Conservation (phyloP, 2,888 invertebrate species). For the Pammene fasciana region DNA sequence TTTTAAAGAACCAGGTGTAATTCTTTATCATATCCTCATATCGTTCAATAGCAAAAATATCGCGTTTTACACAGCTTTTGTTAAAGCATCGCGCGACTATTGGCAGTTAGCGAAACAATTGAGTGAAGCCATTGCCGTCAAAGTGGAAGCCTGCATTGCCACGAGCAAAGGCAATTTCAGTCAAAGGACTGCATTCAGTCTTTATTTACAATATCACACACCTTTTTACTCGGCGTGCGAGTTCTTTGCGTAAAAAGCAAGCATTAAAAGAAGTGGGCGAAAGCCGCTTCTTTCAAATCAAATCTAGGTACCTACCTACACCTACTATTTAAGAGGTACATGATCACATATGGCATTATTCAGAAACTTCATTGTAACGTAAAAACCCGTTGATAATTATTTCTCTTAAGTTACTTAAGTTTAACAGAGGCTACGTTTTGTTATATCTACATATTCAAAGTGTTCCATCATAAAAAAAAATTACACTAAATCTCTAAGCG, state of each 20-base stretch:
- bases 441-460: too few relatives aligned
- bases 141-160: slow-evolving; percentile 48
- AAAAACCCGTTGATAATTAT: too few relatives aligned
- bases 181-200: slow-evolving; percentile 41
- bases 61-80: slow-evolving; percentile 6
- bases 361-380: too few relatives aligned
- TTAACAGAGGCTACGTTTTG: too few relatives aligned
- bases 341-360: too few relatives aligned
- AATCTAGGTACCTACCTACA: not conserved
- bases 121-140: slow-evolving; percentile 45
- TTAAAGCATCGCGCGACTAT: slow-evolving; percentile 41
- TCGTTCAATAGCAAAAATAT: not conserved
- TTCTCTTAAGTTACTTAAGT: too few relatives aligned
- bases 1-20: too few relatives aligned
- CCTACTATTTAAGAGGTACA: too few relatives aligned
- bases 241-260: not conserved
- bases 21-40: too few relatives aligned
- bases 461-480: too few relatives aligned
- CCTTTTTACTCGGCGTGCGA: not conserved
- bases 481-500: too few relatives aligned
- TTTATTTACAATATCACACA: slow-evolving; percentile 24
- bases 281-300: not conserved
- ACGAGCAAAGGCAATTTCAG: slow-evolving; percentile 44
- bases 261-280: not conserved
- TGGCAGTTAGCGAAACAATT: slow-evolving; percentile 46